phyloP scores from a whole-genome alignment of 1,140 invertebrate genomes.

The Pectinophora gossypiella region DNA sequence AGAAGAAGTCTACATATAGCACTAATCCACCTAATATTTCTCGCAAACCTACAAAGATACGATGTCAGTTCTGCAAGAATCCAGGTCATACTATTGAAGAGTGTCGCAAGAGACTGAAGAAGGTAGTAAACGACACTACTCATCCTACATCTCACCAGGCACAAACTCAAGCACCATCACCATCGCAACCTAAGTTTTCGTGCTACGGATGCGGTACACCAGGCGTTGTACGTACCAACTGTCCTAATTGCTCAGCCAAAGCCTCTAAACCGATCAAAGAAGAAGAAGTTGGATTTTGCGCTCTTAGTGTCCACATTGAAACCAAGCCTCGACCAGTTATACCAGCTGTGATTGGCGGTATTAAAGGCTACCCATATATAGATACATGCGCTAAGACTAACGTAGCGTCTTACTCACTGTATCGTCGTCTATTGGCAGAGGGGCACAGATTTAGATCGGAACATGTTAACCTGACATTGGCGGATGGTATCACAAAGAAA shows the following conservation, averaged over 20 bases:
- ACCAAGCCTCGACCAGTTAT: no score
- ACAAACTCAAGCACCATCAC: background rate
- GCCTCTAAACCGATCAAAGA: background rate
- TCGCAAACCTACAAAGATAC: background rate
- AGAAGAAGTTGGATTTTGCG: no score
- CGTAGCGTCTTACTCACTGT: no score
- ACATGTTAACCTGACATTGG: no score
- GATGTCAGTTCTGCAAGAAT: background rate
- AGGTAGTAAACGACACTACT: background rate
- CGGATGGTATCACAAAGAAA: no score
- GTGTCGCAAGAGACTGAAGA: background rate
- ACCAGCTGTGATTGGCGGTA: no score
- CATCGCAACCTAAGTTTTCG: background rate
- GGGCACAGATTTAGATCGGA: no score
- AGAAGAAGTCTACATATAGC: background rate
- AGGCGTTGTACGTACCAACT: background rate
- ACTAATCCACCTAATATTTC: background rate
- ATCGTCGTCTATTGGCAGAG: no score
- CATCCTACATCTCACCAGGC: background rate
- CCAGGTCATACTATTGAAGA: background rate
- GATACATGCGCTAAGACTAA: no score
- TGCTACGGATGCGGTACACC: conserved; percentile 1
- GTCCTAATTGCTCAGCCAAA: background rate
- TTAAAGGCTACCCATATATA: no score
- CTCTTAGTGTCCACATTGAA: no score